A percentile compares a stretch with the other conserved stretches of the same genome.
Evolutionary conservation across 2,888 invertebrate genomes (phyloP).

Genomic region (Carpatolechia fugitivella): DNA sequence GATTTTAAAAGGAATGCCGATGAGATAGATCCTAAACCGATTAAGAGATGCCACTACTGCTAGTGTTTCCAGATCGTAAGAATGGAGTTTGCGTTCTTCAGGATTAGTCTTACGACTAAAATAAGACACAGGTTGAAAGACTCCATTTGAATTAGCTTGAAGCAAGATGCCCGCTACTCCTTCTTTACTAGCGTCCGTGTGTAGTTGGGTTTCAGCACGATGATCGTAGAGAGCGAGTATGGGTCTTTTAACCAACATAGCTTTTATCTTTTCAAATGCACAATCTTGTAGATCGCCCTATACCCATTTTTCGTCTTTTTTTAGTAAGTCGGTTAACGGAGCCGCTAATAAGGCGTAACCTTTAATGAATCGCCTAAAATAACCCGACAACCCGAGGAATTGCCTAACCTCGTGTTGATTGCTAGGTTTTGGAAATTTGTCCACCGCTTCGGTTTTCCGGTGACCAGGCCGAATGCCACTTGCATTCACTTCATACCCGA

Average conservation of each 20-base stretch:
- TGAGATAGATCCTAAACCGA: no score
- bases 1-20: no score
- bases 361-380: conserved; percentile 19
- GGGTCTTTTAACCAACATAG: conserved; percentile 23
- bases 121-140: no score
- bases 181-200: conserved; percentile 14
- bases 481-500: conserved; percentile 26
- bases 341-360: conserved; percentile 19
- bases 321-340: conserved; percentile 23
- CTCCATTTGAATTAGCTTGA: not conserved
- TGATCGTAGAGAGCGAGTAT: conserved; percentile 21
- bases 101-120: no score
- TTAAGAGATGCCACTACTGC: no score
- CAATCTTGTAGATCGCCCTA: conserved; percentile 24
- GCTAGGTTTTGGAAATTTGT: conserved; percentile 10
- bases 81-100: no score
- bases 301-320: conserved; percentile 22
- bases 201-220: conserved; percentile 10
- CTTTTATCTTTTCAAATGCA: conserved; percentile 28
- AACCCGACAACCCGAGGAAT: conserved; percentile 18
- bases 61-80: no score
- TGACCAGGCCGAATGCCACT: conserved; percentile 26
- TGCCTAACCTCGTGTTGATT: conserved; percentile 19
- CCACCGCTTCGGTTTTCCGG: conserved; percentile 16
- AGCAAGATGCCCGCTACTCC: conserved; percentile 19